Evolutionary conservation across 2,888 invertebrate species (phyloP).

Genomic region (Eupithecia abbreviata): DNA sequence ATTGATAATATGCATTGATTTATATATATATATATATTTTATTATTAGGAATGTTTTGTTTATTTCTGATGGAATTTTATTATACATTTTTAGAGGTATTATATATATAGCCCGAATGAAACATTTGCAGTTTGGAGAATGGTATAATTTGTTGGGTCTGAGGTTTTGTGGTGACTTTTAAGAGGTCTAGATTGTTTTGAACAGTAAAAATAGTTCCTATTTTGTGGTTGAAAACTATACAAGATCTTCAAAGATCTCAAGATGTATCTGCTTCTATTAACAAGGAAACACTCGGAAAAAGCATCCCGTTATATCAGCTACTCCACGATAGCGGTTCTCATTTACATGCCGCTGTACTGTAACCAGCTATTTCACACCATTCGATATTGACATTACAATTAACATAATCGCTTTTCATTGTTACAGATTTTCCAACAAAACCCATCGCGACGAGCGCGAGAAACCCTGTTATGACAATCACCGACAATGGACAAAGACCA

Average conservation of each 20-base stretch:
- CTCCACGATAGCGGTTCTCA: not conserved
- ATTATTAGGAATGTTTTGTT: too few species aligned
- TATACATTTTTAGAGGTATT: too few species aligned
- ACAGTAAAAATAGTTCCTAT: not conserved
- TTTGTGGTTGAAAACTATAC: not conserved
- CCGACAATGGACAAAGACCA: conserved; percentile 62
- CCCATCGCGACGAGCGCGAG: conserved; percentile 52
- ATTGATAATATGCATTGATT: too few species aligned
- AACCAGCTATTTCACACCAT: conserved; percentile 17
- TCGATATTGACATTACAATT: conserved; percentile 18
- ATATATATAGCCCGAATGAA: too few species aligned
- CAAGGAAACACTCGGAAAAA: not conserved
- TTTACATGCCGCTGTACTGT: not conserved
- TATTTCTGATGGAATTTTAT: too few species aligned
- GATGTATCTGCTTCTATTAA: not conserved
- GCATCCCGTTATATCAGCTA: not conserved
- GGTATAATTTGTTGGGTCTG: too few species aligned
- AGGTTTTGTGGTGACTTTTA: too few species aligned
- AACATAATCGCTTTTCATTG: conserved; percentile 50
- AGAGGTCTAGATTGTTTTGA: too few species aligned
- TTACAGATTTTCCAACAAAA: conserved; percentile 69
- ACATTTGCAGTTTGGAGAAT: too few species aligned
- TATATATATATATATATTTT: too few species aligned
- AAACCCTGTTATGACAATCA: conserved; percentile 54
- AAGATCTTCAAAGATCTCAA: not conserved